Evolutionary conservation across 2,888 invertebrate genomes (phyloP), one percentile per base, ranked within the genome.

Genomic region (Caenorhabditis sulstoni): DNA sequence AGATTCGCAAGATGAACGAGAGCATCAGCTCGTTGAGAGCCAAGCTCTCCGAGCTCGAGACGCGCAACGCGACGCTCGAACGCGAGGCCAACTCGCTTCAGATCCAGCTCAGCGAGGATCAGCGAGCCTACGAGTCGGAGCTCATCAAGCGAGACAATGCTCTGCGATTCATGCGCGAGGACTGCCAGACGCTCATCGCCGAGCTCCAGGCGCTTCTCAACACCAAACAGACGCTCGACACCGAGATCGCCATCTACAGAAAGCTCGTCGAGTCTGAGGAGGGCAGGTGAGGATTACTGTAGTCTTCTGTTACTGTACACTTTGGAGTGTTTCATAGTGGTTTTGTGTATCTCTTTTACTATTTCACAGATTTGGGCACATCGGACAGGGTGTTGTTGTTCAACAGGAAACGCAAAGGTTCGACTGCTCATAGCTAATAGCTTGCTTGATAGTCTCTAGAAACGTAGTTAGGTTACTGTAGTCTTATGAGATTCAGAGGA

Each of bases 241-340:
- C 92, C 68, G 92, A 92, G 87, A 92, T 92, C 81, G 91, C 92
- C 83, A 92, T 92, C 79, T 92, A 92, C 91, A 90, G 92, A 81
- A 92, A 92, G 82, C 90, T 92, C 85, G 88, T 92, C 86, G 92
- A 92, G 87, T 91, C 91, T 45, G 92, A 92, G 84, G 92, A 92
- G 87, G 91, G 89, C 87, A 91, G 92, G 58, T 85, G 74, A 57
- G 88, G 49, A 49, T 20, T 49, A 49, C 20, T 49, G 20, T 49
- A 49, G 49, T 8, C n/a, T n/a, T n/a, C n/a, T n/a, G n/a, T n/a
- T n/a, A n/a, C n/a, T n/a, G n/a, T n/a, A n/a, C n/a, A n/a, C n/a
- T n/a, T n/a, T n/a, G n/a, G n/a, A n/a, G n/a, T n/a, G n/a, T n/a
- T n/a, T n/a, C n/a, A n/a, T n/a, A n/a, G n/a, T 41, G 18, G 20